These are phyloP conservation scores for Drosophila orosa DNA, from an alignment of 1,140 invertebrate species.

Conservation along the genomic window DNA sequence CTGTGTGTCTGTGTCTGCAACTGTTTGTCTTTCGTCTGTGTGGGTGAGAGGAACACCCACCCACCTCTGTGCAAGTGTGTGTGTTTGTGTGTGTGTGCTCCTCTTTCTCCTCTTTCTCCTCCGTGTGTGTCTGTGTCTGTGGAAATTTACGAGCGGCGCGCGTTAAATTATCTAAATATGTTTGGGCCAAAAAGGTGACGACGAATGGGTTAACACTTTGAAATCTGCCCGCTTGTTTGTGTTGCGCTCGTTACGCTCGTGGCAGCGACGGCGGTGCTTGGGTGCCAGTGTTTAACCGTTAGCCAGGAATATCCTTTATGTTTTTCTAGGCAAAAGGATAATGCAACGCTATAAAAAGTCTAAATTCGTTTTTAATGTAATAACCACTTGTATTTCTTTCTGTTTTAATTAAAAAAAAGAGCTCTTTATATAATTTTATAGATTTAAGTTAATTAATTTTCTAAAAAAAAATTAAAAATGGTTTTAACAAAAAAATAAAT, in stretches of 20 bases:
- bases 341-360: background rate
- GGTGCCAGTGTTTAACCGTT: background rate
- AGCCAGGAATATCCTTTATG: background rate
- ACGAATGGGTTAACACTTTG: constrained; percentile 79
- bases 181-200: constrained; percentile 78
- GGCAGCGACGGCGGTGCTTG: background rate
- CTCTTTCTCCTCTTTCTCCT: constrained; percentile 17
- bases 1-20: constrained; percentile 21
- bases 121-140: constrained; percentile 53
- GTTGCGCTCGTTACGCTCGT: constrained; percentile 11
- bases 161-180: constrained; percentile 82
- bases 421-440: background rate
- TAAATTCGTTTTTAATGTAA: background rate
- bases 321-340: background rate
- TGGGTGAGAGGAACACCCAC: no score
- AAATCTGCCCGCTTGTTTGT: constrained; percentile 16
- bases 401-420: background rate
- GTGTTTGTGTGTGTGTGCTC: constrained; percentile 3
- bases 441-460: background rate
- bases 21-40: constrained; percentile 28
- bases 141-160: constrained; percentile 78
- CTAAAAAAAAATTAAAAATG: background rate
- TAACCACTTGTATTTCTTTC: background rate
- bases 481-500: background rate
- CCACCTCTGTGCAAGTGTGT: no score